Evolutionary conservation across 2,888 invertebrate genomes (phyloP), one percentile per base, ranked within the genome.

Genomic region (Mallateleia sp.): DNA sequence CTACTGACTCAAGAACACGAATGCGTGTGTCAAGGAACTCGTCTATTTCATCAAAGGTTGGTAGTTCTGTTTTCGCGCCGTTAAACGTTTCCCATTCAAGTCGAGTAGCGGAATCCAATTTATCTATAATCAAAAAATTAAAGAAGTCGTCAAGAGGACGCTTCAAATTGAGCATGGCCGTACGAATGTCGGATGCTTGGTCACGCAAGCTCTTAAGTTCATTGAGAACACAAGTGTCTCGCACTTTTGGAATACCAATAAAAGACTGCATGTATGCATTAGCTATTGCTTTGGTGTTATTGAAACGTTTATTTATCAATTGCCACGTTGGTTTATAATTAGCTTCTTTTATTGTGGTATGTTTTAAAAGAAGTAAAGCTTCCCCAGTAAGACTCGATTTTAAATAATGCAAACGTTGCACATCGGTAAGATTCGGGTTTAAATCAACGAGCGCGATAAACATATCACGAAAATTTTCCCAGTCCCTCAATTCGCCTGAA

Each of bases 81-180:
- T 9, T 1, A 34, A 34, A 3, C 9, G 22, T 7, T 22, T 54
- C 69, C 54, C 52, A 69, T 34, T 69, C 52, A 15, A 22, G 7
- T 1, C 32, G 22, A 4, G 69, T 54, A 2, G 34, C 14, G 0
- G 67, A 1, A 38, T 71, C 69, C 0, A 71, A 71, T 56, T 71
- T 71, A 2, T 24, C 6, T 15, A 52, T n/a, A 2, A 54, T 52
- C 6, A 56, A 2, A 42, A 56, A 71, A 15, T 38, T 38, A 42
- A 38, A 71, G 9, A 71, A 42, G 56, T 71, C 69, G 14, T 71
- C 69, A 3, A 71, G 2, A 7, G 69, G 69, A 18, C 52, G 20
- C 11, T 71, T 18, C 9, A 71, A 14, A 38, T 69, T 69, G 7
- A 54, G 1, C 15, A 69, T 5, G 2, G 56, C 32, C 2, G 28